phyloP scores from a whole-genome alignment of 2,797 vertebrate genomes.

The Alca torda region DNA sequence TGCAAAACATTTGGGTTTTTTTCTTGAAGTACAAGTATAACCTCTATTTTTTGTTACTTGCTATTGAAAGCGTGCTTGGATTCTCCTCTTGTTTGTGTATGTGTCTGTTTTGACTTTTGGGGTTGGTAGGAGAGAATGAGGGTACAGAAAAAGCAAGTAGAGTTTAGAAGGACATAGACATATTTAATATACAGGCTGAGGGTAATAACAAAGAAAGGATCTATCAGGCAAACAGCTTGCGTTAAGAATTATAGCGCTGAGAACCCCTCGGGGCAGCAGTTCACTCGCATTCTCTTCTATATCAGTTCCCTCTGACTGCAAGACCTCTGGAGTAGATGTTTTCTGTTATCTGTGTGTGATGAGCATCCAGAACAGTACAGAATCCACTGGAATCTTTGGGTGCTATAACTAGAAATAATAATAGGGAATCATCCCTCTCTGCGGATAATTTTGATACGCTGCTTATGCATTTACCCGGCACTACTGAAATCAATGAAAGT shows the following conservation, averaged over 20 bases:
- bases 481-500: background rate
- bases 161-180: background rate
- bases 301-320: background rate
- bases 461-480: background rate
- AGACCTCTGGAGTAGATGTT: background rate
- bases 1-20: background rate
- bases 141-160: background rate
- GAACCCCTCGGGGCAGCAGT: background rate
- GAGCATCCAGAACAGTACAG: background rate
- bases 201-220: background rate
- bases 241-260: background rate
- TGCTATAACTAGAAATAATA: background rate
- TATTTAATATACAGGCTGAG: background rate
- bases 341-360: background rate
- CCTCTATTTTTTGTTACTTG: accelerated
- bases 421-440: background rate
- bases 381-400: background rate
- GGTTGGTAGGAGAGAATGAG: background rate
- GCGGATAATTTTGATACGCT: background rate
- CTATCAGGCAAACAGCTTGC: background rate
- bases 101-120: background rate
- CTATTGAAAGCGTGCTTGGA: background rate
- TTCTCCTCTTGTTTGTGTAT: background rate
- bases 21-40: background rate
- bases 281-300: background rate